Evolutionary conservation across 1,140 invertebrate genomes (phyloP), one percentile per base, ranked within the genome.

Genomic region (Bathynomus jamesi): DNA sequence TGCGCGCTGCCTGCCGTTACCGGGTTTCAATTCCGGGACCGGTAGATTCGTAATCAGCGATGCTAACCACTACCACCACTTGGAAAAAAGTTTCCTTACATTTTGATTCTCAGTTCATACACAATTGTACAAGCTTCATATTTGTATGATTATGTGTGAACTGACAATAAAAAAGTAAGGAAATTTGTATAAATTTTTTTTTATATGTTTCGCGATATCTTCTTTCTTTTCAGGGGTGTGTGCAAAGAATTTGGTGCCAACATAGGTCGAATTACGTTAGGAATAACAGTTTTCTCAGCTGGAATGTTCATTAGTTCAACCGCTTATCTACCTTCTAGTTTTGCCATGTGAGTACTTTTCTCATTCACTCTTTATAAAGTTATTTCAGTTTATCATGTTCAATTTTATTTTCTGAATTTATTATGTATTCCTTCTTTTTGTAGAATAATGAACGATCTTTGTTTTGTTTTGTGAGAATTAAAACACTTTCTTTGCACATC

Each of bases 281-380:
- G 88, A 25, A 90, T 98, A 77, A 86, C 91, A 28, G 81, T 96
- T 17, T 89, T 96, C 71, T 90, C 91, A 74, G 88, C 94, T 13
- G 96, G 95, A 46, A 92, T 96, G 89, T 99, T 95, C 82, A 90
- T 93, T 21, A 89, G 92, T 0, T 89, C 89, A 73, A 88, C 93
- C 10, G 94, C 96, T 0, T 93, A 94, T 83, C 84, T 99, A 32
- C 97, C 97, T 0, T 96, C 94, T 1, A 89, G 91, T 5, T 99
- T 98, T 86, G 93, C 94, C 62, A 93, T 95, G 89, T 77, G 40
- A 63, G 90, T 88, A 76, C 84, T 28, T 28, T n/a, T n/a, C n/a
- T n/a, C n/a, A n/a, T n/a, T n/a, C n/a, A n/a, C 3, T 24, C 3
- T 64, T 64, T 5, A 4, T 64, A 17, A 4, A 24, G 62, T 28